Evolutionary conservation across 2,797 vertebrate species (phyloP).

Genomic region (Sarcophilus harrisii): DNA sequence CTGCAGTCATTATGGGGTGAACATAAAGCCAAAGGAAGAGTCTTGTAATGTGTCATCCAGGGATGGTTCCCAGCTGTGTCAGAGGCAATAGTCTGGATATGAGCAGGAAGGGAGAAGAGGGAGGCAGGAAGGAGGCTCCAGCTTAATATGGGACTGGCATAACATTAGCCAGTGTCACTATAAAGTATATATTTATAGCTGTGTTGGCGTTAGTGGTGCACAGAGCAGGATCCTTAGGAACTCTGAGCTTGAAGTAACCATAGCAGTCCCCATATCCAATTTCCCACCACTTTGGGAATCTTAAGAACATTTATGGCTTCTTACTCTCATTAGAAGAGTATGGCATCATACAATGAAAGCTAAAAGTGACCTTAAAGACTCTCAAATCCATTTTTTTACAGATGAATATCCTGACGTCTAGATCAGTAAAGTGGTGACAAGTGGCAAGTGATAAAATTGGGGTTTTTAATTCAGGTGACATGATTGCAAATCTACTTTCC

Average conservation of each 20-base stretch:
- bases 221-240: background rate
- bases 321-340: background rate
- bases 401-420: background rate
- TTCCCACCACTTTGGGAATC: background rate
- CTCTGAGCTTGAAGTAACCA: background rate
- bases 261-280: background rate
- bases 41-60: constrained; percentile 51
- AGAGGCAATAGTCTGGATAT: background rate
- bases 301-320: background rate
- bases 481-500: background rate
- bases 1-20: constrained; percentile 49
- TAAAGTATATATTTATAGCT: background rate
- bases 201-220: background rate
- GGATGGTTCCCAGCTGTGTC: background rate
- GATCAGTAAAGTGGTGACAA: background rate
- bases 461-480: background rate
- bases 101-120: background rate
- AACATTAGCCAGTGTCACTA: background rate
- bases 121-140: background rate
- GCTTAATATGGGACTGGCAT: background rate
- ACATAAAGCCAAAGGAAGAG: constrained; percentile 34
- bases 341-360: background rate
- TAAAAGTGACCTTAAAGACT: background rate
- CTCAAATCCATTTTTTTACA: background rate
- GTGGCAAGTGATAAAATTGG: background rate